Evolutionary conservation across 2,888 invertebrate genomes (phyloP).

Genomic region (Tolmerus cingulatus): DNA sequence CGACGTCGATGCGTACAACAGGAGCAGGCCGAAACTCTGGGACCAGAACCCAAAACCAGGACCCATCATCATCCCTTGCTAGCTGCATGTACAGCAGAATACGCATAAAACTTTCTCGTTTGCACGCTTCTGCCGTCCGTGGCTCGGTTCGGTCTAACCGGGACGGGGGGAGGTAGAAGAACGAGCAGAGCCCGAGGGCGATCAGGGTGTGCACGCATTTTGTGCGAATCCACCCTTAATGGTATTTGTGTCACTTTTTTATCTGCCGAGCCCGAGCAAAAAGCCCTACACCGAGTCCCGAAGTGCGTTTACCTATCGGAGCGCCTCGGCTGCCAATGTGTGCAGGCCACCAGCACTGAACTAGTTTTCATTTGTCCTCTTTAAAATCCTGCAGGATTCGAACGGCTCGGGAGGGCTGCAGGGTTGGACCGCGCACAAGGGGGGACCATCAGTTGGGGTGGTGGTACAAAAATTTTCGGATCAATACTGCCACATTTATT

Average conservation of each 20-base stretch:
- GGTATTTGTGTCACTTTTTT: slow-evolving; percentile 34
- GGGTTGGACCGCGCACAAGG: not conserved
- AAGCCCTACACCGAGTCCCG: not conserved
- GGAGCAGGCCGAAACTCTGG: not conserved
- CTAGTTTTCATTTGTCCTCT: slow-evolving; percentile 33
- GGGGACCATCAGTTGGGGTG: not conserved
- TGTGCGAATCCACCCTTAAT: slow-evolving; percentile 30
- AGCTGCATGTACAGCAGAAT: slow-evolving; percentile 31
- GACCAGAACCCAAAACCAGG: not conserved
- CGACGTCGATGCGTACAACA: slow-evolving; percentile 8
- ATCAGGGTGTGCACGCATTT: slow-evolving; percentile 23
- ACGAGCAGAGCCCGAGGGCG: not conserved
- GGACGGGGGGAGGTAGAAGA: not conserved
- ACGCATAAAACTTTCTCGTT: slow-evolving; percentile 17
- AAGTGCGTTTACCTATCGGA: slow-evolving; percentile 3
- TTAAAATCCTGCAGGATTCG: not conserved
- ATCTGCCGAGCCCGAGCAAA: not conserved
- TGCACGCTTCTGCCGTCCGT: not conserved
- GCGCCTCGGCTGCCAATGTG: not conserved
- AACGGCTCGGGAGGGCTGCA: not conserved
- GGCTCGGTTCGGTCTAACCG: not conserved
- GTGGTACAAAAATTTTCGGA: not conserved
- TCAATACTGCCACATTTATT: slow-evolving; percentile 40
- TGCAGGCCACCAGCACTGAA: slow-evolving; percentile 6
- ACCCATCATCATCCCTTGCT: slow-evolving; percentile 9